Percentiles rank a stretch among this genome's conserved stretches.
These are phyloP conservation scores for Lasioglossum marginatum DNA, from an alignment of 2,888 invertebrate genomes.

Conservation along the genomic window DNA sequence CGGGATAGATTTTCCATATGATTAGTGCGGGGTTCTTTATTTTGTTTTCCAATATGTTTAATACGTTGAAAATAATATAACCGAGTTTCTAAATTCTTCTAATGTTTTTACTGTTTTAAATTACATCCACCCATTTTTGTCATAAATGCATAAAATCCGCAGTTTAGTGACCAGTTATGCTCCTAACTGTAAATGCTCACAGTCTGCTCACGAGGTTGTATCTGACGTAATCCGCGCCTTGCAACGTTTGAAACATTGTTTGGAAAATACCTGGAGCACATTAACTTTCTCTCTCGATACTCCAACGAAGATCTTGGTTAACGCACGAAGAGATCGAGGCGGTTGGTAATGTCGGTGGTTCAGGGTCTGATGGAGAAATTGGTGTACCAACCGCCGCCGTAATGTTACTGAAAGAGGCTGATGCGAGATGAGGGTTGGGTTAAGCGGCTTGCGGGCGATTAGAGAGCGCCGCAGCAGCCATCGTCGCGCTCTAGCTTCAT, in stretches of 20 bases:
- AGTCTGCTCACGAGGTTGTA: not conserved
- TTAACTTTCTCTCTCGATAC: conserved; percentile 45
- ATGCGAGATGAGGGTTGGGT: conserved; percentile 47
- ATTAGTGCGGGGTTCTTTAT: too few species aligned
- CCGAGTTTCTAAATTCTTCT: too few species aligned
- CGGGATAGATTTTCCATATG: too few species aligned
- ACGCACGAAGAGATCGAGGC: conserved; percentile 34
- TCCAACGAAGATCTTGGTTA: conserved; percentile 38
- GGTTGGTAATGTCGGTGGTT: conserved; percentile 55
- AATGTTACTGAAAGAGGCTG: conserved; percentile 58
- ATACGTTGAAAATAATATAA: too few species aligned
- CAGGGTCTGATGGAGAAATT: conserved; percentile 59
- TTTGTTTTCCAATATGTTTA: too few species aligned
- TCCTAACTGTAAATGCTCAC: too few species aligned
- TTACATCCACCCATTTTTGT: too few species aligned
- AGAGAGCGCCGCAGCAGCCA: conserved; percentile 71
- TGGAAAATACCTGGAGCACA: not conserved
- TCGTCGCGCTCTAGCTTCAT: conserved; percentile 68
- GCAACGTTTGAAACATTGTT: not conserved
- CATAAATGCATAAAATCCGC: too few species aligned
- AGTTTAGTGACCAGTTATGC: too few species aligned
- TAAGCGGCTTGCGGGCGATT: conserved; percentile 81
- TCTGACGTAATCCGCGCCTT: not conserved
- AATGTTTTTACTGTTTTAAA: too few species aligned
- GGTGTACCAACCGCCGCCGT: conserved; percentile 57